Evolutionary conservation across 2,113 vertebrate genomes (phyloP), one percentile per base, ranked within the genome.

Genomic region (Benitochromis conjunctus): DNA sequence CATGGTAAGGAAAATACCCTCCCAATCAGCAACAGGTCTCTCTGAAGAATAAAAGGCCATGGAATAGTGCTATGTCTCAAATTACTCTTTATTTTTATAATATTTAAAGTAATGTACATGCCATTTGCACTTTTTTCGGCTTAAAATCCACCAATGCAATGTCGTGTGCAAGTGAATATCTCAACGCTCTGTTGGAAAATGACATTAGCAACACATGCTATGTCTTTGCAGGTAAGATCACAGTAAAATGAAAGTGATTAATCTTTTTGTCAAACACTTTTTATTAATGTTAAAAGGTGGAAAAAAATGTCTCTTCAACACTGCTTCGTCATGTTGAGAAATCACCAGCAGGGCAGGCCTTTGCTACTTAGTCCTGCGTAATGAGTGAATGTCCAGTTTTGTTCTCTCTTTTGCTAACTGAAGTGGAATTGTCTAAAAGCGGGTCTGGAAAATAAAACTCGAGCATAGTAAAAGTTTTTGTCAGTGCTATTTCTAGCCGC

Each of bases 401-500:
- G 53, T 41, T 57, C 36, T 14, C 71, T 69, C 36, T 51, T 79
- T 48, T n/a, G n/a, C 71, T 62, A 51, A 54, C 21, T 29, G 57
- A 74, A 80, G 81, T 74, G 0, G 34, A 82, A 85, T 80, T 7
- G 31, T 62, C 24, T 19, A 10, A 89, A 31, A 56, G 57, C 60
- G 16, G 24, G 9, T 58, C 8, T 58, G 86, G 48, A 82, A 87
- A 87, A 48, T 54, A 80, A 79, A 83, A 76, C 9, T 81, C 36
- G 31, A 48, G 69, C 81, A 8, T 38, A n/a, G 66, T 62, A 31
- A 69, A 88, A 83, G 81, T 78, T 43, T 79, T 74, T 7, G 74
- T 90, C 87, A 88, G 60, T 18, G 81, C 80, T 78, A 71, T 41
- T 66, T 14, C 81, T 77, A 82, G 90, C 87, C 21, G 76, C 80